Evolutionary conservation across 2,113 vertebrate species (phyloP), one percentile per base, ranked within the genome.

Genomic region (Odontophorus gujanensis): DNA sequence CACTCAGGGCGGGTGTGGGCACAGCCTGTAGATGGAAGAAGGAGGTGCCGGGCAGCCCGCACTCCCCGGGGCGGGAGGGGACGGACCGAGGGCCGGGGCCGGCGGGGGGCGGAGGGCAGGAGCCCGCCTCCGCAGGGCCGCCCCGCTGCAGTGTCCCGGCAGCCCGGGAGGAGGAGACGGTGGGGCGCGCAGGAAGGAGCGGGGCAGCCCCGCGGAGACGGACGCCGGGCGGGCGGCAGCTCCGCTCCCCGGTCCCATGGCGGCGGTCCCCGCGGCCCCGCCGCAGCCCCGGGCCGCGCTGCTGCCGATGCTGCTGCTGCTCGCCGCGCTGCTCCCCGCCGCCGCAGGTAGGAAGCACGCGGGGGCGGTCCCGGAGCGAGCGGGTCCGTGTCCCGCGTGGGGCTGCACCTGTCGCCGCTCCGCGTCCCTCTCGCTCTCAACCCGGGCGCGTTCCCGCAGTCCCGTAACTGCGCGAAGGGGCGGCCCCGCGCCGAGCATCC

Each of bases 261-360:
- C 96, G 69, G 92, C 57, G 90, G 74, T 45, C 75, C 81, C 80
- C 82, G 45, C 58, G 38, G 45, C 84, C 59, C 84, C 34, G 77
- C 59, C 74, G 88, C 85, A 53, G 66, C 63, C 85, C 89, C 88
- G 97, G 92, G 87, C 94, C 67, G 79, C 86, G 50, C 36, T 96
- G 63, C 84, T 97, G 45, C 75, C 96, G 48, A 94, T 85, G 11
- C 85, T 88, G 50, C 93, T 97, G 89, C 90, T 96, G 26, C 95
- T 90, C 16, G 76, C 71, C 53, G 88, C 73, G 61, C 89, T 91
- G 58, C 80, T 85, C 75, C 75, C 84, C 82, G 72, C 94, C 66
- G 96, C 94, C 30, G 65, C 97, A 97, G 97, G 97, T 97, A 98
- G 76, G 88, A 77, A 69, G 92, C 51, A 28, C 26, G 25, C 48